A percentile compares a stretch with the other conserved stretches of the same genome.
These are phyloP conservation scores for Athrips mouffetella DNA, from an alignment of 2,888 invertebrate species.

Conservation along the genomic window DNA sequence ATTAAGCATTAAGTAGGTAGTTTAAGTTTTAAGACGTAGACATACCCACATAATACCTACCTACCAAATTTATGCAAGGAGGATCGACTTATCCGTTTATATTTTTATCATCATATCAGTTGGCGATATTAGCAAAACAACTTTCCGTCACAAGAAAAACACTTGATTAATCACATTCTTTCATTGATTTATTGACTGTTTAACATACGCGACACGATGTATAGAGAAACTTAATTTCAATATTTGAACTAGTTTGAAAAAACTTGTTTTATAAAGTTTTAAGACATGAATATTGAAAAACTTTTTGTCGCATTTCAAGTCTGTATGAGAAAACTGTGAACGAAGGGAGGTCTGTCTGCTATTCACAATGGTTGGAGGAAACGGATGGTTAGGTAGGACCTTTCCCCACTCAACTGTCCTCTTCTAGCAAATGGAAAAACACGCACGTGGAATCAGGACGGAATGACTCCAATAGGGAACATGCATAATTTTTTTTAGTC, in stretches of 20 bases:
- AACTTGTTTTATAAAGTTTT: not conserved
- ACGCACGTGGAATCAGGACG: no score
- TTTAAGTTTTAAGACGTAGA: no score
- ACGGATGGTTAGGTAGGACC: conserved; percentile 55
- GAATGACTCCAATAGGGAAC: no score
- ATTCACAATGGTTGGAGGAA: conserved; percentile 55
- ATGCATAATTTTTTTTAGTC: no score
- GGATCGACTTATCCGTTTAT: not conserved
- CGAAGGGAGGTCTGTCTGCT: conserved; percentile 55
- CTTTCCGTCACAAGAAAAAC: conserved; percentile 11
- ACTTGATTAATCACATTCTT: conserved; percentile 20
- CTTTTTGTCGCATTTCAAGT: conserved; percentile 4
- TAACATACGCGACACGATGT: conserved; percentile 14
- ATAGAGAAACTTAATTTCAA: conserved; percentile 17
- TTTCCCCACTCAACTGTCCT: no score
- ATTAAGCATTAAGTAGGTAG: no score
- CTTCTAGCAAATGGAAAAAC: no score
- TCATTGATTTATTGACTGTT: conserved; percentile 19
- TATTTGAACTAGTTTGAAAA: conserved; percentile 3
- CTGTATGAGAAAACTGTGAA: conserved; percentile 48
- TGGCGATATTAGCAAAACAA: conserved; percentile 1
- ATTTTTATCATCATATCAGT: not conserved
- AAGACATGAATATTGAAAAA: conserved; percentile 49
- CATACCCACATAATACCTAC: no score
- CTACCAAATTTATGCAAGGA: conserved; percentile 5